Percentiles rank a stretch among this genome's conserved stretches.
These are phyloP conservation scores for Metaphire vulgaris DNA, from an alignment of 1,140 invertebrate genomes.

Conservation along the genomic window DNA sequence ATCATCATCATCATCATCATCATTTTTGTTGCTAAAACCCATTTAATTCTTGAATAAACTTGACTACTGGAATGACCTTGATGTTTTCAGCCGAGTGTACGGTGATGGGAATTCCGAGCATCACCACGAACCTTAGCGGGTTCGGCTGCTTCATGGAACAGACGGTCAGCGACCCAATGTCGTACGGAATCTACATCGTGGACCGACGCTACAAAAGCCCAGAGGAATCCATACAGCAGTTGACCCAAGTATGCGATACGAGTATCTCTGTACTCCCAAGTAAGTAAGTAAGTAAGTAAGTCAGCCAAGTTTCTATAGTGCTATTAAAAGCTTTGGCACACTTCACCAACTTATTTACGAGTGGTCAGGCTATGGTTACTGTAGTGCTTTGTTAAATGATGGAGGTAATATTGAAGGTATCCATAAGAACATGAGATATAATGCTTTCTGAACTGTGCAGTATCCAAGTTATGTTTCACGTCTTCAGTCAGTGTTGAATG, in stretches of 20 bases:
- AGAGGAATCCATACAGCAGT: slow-evolving; percentile 84
- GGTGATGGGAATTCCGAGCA: slow-evolving; percentile 96
- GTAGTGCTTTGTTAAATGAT: too few relatives aligned
- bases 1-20: not conserved
- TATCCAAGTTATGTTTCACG: too few relatives aligned
- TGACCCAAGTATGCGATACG: slow-evolving; percentile 63
- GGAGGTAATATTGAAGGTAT: too few relatives aligned
- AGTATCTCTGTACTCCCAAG: not conserved
- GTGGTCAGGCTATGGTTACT: too few relatives aligned
- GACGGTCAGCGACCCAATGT: slow-evolving; percentile 93
- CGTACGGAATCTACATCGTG: slow-evolving; percentile 97
- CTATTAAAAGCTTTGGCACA: not conserved
- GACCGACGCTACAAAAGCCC: slow-evolving; percentile 80
- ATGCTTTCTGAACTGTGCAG: too few relatives aligned
- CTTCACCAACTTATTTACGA: not conserved
- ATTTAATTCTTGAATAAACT: not conserved
- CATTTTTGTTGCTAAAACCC: not conserved
- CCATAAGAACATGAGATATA: too few relatives aligned
- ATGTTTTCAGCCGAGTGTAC: slow-evolving; percentile 80
- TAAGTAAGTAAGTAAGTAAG: not conserved
- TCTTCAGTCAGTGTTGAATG: too few relatives aligned
- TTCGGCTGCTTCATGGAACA: slow-evolving; percentile 99
- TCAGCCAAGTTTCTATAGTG: not conserved
- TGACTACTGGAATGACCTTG: not conserved
- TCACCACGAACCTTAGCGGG: slow-evolving; percentile 94